A percentile compares a stretch with the other conserved stretches of the same genome.
Conservation (phyloP, 2,113 vertebrate genomes). For the Hyla sarda region DNA sequence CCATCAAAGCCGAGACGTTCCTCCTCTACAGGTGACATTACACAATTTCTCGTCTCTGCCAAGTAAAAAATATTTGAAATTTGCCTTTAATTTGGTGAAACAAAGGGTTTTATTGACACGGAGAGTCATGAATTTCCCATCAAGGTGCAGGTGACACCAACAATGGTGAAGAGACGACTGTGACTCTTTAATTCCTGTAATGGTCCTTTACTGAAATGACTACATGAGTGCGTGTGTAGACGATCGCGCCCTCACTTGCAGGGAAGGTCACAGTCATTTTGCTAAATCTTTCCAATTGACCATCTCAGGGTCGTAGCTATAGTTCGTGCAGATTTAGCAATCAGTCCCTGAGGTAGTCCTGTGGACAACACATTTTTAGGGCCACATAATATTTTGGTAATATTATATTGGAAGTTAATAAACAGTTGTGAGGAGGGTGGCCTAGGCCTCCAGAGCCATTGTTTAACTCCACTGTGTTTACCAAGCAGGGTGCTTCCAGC, state of each 20-base stretch:
- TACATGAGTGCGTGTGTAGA: not conserved
- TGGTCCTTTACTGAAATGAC: not conserved
- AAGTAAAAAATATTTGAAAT: constrained; percentile 37
- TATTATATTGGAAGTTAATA: too few species aligned
- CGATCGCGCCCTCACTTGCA: not conserved
- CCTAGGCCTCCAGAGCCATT: too few species aligned
- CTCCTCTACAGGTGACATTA: constrained; percentile 17
- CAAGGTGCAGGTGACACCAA: not conserved
- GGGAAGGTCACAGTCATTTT: too few species aligned
- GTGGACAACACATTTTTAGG: too few species aligned
- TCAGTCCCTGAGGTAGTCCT: too few species aligned
- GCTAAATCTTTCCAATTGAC: too few species aligned
- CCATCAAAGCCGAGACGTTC: not conserved
- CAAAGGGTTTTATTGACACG: constrained; percentile 11
- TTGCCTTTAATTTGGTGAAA: not conserved
- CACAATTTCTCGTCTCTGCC: not conserved
- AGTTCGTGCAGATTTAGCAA: too few species aligned
- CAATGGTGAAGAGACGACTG: not conserved
- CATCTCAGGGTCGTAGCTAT: too few species aligned
- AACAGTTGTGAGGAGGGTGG: too few species aligned
- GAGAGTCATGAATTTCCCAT: not conserved
- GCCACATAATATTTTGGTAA: too few species aligned
- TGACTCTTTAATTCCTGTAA: not conserved
- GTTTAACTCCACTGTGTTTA: too few species aligned
- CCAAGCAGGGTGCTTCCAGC: too few species aligned